Percentiles rank a stretch among this genome's conserved stretches.
Evolutionary conservation across 2,113 vertebrate species (phyloP).

Genomic region (Urocolius indicus): DNA sequence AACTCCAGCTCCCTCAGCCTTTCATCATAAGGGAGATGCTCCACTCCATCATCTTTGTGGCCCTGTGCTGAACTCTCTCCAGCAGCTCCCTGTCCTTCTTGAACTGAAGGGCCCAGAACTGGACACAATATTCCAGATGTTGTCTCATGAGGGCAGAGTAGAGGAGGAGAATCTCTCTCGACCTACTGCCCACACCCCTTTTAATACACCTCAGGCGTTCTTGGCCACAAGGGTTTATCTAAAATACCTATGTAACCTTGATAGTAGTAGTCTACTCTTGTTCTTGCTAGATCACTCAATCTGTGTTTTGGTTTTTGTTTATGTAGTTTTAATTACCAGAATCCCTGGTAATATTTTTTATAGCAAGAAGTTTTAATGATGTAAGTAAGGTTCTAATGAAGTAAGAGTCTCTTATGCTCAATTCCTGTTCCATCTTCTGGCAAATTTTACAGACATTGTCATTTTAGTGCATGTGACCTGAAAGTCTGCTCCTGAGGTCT

Average conservation of each 20-base stretch:
- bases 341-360: neutral
- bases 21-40: no score
- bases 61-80: no score
- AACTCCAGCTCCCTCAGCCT: no score
- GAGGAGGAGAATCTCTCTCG: no score
- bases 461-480: neutral
- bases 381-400: neutral
- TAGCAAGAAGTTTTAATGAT: neutral
- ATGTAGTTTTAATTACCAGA: neutral
- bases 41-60: no score
- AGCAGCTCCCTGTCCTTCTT: no score
- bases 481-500: neutral
- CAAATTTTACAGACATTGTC: neutral
- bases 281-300: neutral
- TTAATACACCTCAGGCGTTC: no score
- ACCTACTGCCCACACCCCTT: no score
- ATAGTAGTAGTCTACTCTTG: neutral
- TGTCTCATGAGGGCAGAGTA: no score
- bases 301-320: neutral
- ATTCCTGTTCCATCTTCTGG: neutral
- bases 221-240: neutral
- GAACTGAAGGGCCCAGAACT: no score
- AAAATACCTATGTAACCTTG: neutral
- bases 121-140: no score
- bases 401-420: neutral